Evolutionary conservation across 2,113 vertebrate genomes (phyloP).

Genomic region (Hippocampus comes): DNA sequence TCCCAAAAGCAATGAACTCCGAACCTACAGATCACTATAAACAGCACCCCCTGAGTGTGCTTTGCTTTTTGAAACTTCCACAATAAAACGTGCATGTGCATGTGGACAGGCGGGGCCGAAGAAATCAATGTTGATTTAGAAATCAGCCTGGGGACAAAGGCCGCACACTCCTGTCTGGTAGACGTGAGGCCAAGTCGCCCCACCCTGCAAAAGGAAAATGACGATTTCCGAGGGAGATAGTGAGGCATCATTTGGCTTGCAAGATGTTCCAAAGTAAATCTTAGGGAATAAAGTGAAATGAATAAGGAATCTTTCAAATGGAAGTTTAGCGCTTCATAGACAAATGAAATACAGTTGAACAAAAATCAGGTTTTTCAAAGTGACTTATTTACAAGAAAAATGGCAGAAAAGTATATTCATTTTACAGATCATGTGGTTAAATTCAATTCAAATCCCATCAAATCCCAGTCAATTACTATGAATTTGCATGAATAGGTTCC

Average conservation of each 20-base stretch:
- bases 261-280: not conserved
- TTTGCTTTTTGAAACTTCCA: conserved; percentile 17
- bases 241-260: not conserved
- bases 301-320: not conserved
- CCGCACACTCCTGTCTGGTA: conserved; percentile 7
- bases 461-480: too few relatives aligned
- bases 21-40: conserved; percentile 19
- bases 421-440: not conserved
- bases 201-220: conserved; percentile 19
- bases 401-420: not conserved
- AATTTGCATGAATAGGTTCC: too few relatives aligned
- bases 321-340: not conserved
- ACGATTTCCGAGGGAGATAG: not conserved
- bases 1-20: conserved; percentile 1
- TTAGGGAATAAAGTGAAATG: too few relatives aligned
- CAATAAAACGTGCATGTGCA: conserved; percentile 11
- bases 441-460: too few relatives aligned
- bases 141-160: conserved; percentile 15
- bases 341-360: not conserved
- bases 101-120: conserved; percentile 16
- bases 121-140: conserved; percentile 40
- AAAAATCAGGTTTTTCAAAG: not conserved
- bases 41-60: conserved; percentile 19
- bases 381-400: not conserved
- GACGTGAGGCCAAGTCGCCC: conserved; percentile 21